Evolutionary conservation across 2,797 vertebrate species (phyloP), one percentile per base, ranked within the genome.

Genomic region (Pelochelys cantorii): DNA sequence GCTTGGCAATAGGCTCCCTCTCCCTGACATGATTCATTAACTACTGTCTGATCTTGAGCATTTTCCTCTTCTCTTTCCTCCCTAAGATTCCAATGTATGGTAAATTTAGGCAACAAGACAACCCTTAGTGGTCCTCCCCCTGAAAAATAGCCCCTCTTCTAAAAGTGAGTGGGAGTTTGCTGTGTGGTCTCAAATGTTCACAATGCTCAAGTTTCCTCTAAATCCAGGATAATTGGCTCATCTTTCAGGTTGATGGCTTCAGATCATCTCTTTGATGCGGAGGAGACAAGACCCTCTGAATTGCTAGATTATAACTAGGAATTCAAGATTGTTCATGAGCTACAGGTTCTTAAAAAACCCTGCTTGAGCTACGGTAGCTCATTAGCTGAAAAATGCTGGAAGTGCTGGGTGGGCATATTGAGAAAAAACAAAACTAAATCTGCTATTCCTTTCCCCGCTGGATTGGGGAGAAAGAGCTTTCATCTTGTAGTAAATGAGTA

Each of bases 271-370:
- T 83, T 85, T 0, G 3, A 78, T 17, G 25, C 60, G 81, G 0
- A 0, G 77, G 83, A 71, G 71, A 55, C 0, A 0, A 74, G 93
- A 71, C 85, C 27, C 60, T 83, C 75, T 0, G 1, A 60, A 2
- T 48, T 59, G 74, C 27, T 86, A 91, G 96, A 17, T 91, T 89
- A 57, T 54, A 42, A 77, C 79, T 23, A 62, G n/a, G 81, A 71
- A 90, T 91, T 87, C n/a, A 81, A 92, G 85, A 68, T 83, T 93
- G 85, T 94, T 79, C 90, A 83, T 79, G n/a, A 25, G 60, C 87
- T 79, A 84, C 31, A 54, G 37, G 62, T 77, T 96, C 90, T 90
- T 77, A 79, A 1, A 3, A 71, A 91, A 42, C 25, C 54, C 89
- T 84, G 42, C 7, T 48, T 48, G 95, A 95, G 89, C 94, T 0